phyloP scores from a whole-genome alignment of 2,888 invertebrate species.

The Lepidocyrtinus sp. region DNA sequence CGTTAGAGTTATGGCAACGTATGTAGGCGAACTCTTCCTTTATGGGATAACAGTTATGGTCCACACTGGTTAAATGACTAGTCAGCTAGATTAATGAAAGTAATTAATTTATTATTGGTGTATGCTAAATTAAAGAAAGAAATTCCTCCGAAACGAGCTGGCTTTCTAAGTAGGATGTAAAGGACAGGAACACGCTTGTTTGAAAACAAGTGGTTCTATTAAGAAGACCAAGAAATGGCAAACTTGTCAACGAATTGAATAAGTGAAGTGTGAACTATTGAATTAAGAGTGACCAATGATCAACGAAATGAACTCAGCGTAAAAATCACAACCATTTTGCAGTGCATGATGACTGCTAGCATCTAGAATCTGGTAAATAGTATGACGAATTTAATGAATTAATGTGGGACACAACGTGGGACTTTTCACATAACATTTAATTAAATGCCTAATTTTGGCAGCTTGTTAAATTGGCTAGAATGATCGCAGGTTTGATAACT shows the following conservation, averaged over 20 bases:
- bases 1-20: not conserved
- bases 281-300: not conserved
- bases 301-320: not conserved
- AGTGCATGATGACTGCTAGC: no score
- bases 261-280: not conserved
- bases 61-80: not conserved
- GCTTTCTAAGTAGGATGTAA: not conserved
- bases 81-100: not conserved
- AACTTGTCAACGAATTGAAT: no score
- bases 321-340: no score
- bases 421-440: conserved; percentile 44
- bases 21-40: not conserved
- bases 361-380: no score
- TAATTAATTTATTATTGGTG: not conserved
- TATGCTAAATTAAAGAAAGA: not conserved
- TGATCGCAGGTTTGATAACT: no score
- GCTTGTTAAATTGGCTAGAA: conserved; percentile 4
- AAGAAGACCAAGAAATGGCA: no score
- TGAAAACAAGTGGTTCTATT: no score
- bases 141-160: not conserved
- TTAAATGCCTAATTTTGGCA: conserved; percentile 23
- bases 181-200: no score
- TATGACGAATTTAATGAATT: not conserved
- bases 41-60: not conserved
- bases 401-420: conserved; percentile 45